Percentiles rank a stretch among this genome's conserved stretches.
Conservation (phyloP, 92 coral and sea anemone species). For the Palythoa grandiflora region DNA sequence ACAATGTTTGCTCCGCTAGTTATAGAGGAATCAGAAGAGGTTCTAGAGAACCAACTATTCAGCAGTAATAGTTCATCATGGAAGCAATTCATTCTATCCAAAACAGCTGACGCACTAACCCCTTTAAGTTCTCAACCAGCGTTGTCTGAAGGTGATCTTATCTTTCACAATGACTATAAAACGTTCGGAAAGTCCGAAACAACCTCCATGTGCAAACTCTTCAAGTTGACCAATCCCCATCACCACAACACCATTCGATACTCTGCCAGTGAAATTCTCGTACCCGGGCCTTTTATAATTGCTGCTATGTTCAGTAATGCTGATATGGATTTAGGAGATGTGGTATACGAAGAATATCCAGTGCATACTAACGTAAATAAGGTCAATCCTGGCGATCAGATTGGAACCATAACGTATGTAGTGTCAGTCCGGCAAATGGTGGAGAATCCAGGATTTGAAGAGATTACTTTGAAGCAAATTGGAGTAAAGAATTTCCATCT, state of each 20-base stretch:
- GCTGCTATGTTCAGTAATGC: conserved; percentile 58
- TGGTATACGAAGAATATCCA: conserved; percentile 53
- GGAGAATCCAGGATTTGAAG: conserved; percentile 47
- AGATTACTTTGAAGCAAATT: conserved; percentile 50
- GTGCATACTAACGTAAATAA: conserved; percentile 56
- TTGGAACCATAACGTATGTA: conserved; percentile 50
- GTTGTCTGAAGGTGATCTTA: conserved; percentile 35
- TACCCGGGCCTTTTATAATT: conserved; percentile 26
- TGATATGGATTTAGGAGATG: conserved; percentile 52
- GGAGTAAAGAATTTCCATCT: conserved; percentile 61
- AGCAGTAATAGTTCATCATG: background rate
- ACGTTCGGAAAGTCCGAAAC: conserved; percentile 46
- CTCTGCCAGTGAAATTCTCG: conserved; percentile 46
- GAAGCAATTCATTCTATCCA: conserved; percentile 10
- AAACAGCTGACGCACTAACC: conserved; percentile 28
- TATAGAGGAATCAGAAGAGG: conserved; percentile 15
- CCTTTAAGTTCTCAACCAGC: conserved; percentile 17
- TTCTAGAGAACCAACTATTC: background rate
- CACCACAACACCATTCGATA: conserved; percentile 53
- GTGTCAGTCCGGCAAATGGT: conserved; percentile 24
- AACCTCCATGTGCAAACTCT: conserved; percentile 43
- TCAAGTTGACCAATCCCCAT: conserved; percentile 42
- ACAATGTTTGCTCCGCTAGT: conserved; percentile 48
- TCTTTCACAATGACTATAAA: conserved; percentile 46
- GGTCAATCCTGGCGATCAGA: conserved; percentile 63